These are phyloP conservation scores for Psococerastis gibbosa DNA, from an alignment of 2,888 invertebrate species.

Conservation along the genomic window DNA sequence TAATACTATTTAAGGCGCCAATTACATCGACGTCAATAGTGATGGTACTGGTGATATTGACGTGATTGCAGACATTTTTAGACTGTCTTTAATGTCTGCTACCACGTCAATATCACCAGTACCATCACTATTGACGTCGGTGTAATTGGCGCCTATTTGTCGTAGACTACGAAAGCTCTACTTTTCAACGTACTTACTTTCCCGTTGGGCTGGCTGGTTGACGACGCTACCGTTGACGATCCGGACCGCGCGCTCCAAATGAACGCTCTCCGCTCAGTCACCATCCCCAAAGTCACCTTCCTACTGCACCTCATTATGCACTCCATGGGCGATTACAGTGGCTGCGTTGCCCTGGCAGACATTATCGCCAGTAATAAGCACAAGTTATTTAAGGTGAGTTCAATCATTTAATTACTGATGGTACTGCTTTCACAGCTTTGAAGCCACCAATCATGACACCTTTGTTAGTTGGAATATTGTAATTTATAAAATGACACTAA, in stretches of 20 bases:
- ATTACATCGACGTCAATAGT: too few relatives aligned
- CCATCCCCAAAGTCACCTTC: slow-evolving; percentile 55
- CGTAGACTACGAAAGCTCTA: slow-evolving; percentile 50
- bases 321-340: slow-evolving; percentile 52
- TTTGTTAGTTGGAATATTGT: too few relatives aligned
- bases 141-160: too few relatives aligned
- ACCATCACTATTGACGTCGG: too few relatives aligned
- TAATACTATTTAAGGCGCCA: too few relatives aligned
- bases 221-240: slow-evolving; percentile 34
- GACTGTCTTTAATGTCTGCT: too few relatives aligned
- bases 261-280: slow-evolving; percentile 53
- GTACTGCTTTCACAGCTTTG: slow-evolving; percentile 8
- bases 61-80: too few relatives aligned
- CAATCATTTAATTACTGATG: too few relatives aligned
- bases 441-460: too few relatives aligned
- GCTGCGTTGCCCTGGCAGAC: slow-evolving; percentile 60
- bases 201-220: slow-evolving; percentile 75
- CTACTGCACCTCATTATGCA: slow-evolving; percentile 62
- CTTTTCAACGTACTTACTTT: slow-evolving; percentile 76
- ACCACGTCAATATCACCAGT: too few relatives aligned
- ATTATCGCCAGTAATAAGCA: slow-evolving; percentile 60
- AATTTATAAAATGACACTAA: too few relatives aligned
- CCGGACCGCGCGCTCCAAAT: slow-evolving; percentile 47
- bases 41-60: too few relatives aligned
- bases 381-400: slow-evolving; percentile 51